phyloP scores from a whole-genome alignment of 1,140 invertebrate genomes.

The Antheraea pernyi region DNA sequence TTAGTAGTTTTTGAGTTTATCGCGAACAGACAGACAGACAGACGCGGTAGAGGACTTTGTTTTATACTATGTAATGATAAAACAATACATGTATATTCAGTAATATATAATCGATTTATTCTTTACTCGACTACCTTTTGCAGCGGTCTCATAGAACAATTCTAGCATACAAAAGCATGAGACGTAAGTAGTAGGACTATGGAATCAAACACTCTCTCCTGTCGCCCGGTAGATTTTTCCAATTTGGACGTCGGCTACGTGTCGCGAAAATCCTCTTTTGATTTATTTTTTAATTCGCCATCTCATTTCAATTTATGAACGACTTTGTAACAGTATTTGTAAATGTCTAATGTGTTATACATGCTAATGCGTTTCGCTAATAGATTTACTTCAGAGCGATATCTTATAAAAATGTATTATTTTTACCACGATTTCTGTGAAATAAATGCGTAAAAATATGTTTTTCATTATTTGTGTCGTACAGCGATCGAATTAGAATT shows the following conservation, averaged over 20 bases:
- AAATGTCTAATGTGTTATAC: conserved; percentile 57
- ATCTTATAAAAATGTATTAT: background rate
- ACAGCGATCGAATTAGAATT: too few relatives aligned
- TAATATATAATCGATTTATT: too few relatives aligned
- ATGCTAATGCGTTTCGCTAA: conserved; percentile 51
- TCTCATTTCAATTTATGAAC: conserved; percentile 72
- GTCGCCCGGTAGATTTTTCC: conserved; percentile 54
- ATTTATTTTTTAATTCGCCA: conserved; percentile 76
- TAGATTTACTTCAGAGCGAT: conserved; percentile 8
- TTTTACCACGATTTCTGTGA: background rate
- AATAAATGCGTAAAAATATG: too few relatives aligned
- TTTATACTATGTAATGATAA: too few relatives aligned
- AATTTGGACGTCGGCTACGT: conserved; percentile 61
- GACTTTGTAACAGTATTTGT: conserved; percentile 58
- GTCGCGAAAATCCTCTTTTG: conserved; percentile 72
- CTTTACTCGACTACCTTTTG: too few relatives aligned
- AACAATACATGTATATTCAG: too few relatives aligned
- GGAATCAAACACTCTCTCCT: conserved; percentile 22
- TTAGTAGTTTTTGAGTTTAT: too few relatives aligned
- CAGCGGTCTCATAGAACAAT: too few relatives aligned
- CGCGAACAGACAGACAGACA: too few relatives aligned
- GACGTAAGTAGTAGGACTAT: conserved; percentile 12
- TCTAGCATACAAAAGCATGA: too few relatives aligned
- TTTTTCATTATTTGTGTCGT: too few relatives aligned
- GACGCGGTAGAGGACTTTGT: too few relatives aligned